Base-by-base conservation (phyloP, 2,797 vertebrate species). In the Hypotaenidia okinawae region DNA sequence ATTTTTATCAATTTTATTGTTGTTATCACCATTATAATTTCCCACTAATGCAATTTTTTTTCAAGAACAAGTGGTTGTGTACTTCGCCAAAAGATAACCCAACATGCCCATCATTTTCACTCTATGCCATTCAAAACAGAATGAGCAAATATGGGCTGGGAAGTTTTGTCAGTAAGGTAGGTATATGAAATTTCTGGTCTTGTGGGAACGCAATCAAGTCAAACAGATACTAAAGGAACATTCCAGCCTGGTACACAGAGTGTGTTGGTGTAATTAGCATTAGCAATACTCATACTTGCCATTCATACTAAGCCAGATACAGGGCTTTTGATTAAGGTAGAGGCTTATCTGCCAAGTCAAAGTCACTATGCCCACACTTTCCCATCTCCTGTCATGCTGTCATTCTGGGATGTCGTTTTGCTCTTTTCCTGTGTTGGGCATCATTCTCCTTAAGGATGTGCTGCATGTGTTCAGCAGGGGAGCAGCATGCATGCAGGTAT, bases 311-410 rank as follows among this genome's bases (percentile, higher is more conserved):
- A 87, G 30, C 27, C 41, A 43, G 43, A 33, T 17, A 35, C 16
- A 58, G 17, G 30, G 62, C 37, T 67, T 24, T 54, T 43, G 39
- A 21, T 78, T 62, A 84, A 67, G 16, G 5, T n/a, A 30, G 47
- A 90, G 63, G 13, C 15, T 73, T 35, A 66, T 58, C 45, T 88
- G 41, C 33, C 47, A 6, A 16, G 35, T 57, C 28, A 6, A 32
- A 63, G 16, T 41, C 76, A 11, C 41, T 24, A 1, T 49, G 25
- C 15, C 25, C 59, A 16, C 0, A 0, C 6, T 35, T 7, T 57
- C 32, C 43, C 64, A 33, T 68, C 21, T 61, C 8, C 70, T 64
- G 16, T 32, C 39, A 13, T 1, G 0, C 28, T 54, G 51, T 51
- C 59, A 10, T 62, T 61, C 84, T 51, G 43, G 52, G 23, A 41